phyloP scores from a whole-genome alignment of 2,113 vertebrate genomes.

The Brevimyrus niger region DNA sequence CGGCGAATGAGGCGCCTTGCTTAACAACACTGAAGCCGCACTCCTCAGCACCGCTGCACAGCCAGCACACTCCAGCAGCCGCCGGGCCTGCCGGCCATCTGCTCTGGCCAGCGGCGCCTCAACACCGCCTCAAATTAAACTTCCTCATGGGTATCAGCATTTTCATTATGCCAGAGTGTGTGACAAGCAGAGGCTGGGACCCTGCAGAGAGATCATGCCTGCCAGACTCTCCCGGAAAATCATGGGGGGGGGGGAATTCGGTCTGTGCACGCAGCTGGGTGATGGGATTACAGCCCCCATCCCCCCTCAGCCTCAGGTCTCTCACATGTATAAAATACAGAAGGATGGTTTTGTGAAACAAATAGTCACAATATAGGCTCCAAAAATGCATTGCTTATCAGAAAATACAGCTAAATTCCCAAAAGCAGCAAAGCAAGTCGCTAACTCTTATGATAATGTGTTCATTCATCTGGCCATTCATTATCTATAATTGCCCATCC shows the following conservation, averaged over 20 bases:
- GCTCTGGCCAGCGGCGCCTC: neutral
- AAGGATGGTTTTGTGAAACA: neutral
- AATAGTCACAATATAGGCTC: neutral
- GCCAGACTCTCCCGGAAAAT: neutral
- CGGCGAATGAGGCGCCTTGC: neutral
- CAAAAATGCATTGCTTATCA: neutral
- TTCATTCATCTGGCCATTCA: neutral
- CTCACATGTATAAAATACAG: neutral
- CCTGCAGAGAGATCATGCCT: neutral
- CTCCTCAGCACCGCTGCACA: neutral
- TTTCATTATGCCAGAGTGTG: neutral
- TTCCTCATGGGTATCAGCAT: neutral
- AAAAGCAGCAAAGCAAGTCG: neutral
- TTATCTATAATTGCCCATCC: neutral
- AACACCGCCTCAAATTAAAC: neutral
- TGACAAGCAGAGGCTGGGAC: neutral
- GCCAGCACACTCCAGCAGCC: neutral
- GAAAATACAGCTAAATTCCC: neutral
- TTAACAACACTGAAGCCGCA: neutral
- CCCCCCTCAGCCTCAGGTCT: neutral
- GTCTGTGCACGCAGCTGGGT: neutral
- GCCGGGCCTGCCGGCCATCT: neutral
- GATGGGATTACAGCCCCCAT: neutral
- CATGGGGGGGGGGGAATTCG: neutral
- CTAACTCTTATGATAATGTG: neutral